These are phyloP conservation scores for Eulithis testata DNA, from an alignment of 2,888 invertebrate species.

Conservation along the genomic window DNA sequence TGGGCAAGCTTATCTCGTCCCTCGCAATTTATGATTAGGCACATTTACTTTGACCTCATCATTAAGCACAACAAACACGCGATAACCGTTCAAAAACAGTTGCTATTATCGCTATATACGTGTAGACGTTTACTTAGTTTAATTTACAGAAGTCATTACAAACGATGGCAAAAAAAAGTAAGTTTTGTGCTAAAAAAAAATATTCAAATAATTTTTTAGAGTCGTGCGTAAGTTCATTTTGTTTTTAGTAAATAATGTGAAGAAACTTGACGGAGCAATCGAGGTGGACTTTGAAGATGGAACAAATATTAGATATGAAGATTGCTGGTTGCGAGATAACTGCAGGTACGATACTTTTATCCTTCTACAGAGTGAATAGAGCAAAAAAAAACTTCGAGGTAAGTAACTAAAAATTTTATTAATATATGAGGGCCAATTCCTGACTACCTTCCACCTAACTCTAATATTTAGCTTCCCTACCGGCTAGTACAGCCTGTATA, in stretches of 20 bases:
- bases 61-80: conserved; percentile 1
- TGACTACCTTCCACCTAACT: too few species aligned
- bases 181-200: neutral
- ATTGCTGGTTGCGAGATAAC: conserved; percentile 85
- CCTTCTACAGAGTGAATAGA: neutral
- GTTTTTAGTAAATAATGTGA: conserved; percentile 39
- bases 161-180: conserved; percentile 20
- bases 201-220: too few species aligned
- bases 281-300: conserved; percentile 56
- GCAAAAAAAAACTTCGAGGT: too few species aligned
- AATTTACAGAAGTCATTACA: too few species aligned
- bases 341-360: conserved; percentile 73
- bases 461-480: too few species aligned
- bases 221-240: neutral
- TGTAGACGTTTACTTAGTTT: neutral
- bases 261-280: conserved; percentile 48
- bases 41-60: conserved; percentile 17
- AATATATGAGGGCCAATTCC: too few species aligned
- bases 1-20: conserved; percentile 1
- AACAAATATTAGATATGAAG: conserved; percentile 63
- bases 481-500: too few species aligned
- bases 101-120: conserved; percentile 1
- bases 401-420: too few species aligned
- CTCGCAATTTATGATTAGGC: neutral
- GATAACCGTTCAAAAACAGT: conserved; percentile 9